Evolutionary conservation across 30 jellyfish, hydroid and myxozoan species (phyloP), one percentile per base, ranked within the genome.

Genomic region (Hydractinia echinata): DNA sequence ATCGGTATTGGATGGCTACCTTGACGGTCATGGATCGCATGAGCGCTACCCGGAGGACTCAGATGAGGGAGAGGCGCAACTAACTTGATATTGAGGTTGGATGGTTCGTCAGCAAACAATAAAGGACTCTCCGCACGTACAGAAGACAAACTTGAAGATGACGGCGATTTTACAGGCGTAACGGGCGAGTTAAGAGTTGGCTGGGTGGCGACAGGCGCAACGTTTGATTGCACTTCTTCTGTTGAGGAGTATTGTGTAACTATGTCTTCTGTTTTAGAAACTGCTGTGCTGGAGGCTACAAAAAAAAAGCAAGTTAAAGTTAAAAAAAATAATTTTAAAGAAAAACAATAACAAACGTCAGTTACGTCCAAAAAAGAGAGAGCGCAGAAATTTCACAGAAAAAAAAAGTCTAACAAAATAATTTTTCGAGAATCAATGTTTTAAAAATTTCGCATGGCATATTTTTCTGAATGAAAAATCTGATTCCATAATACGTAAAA

Each of bases 21-120:
- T 30, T 16, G 44, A n/a, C 64, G 54, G 21, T 80, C 87, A 14
- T 66, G 73, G 64, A 80, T 51, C 48, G 87, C 81, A 8, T 80
- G 87, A 14, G 61, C 87, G 51, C 87, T 80, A 6, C 87, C 87
- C 19, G 87, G 87, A 4, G 87, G 87, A 66, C 87, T 80, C 10
- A 80, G 30, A 10, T 48, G 16, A 5, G 87, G 87, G 4, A 80
- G 53, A 66, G 87, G 87, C 44, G 87, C 73, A 61, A 19, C 54
- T 10, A 80, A 69, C 50, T 80, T 66, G 18, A 80, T 53, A 80
- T 80, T 80, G 18, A 61, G 44, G 15, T 67, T 60, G 11, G 87
- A 15, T 10, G 81, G 87, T 4, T 30, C 60, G 30, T 80, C 83
- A 48, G 55, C 83, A 8, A 67, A 48, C 61, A 80, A 66, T 61